Conservation (phyloP, 2,113 vertebrate genomes). For the Numenius arquata region DNA sequence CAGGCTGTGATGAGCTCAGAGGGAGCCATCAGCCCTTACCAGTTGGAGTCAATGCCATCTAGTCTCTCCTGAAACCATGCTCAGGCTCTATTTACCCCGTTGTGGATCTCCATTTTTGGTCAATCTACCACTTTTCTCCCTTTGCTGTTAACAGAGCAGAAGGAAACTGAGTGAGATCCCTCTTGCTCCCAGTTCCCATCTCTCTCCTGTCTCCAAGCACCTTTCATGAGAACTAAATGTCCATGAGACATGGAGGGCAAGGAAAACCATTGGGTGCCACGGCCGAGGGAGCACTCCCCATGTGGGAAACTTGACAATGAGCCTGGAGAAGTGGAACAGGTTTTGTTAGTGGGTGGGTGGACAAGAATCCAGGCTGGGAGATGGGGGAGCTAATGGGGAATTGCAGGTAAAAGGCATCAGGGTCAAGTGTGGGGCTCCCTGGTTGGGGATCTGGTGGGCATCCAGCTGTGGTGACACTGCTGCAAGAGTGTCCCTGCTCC, state of each 20-base stretch:
- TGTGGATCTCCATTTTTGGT: not conserved
- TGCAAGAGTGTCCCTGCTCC: not conserved
- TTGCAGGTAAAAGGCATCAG: fast-evolving
- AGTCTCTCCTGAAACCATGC: not conserved
- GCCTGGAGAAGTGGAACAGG: not conserved
- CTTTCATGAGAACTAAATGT: not conserved
- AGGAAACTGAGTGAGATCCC: not conserved
- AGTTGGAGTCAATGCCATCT: not conserved
- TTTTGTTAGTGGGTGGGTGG: not conserved
- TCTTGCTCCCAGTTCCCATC: not conserved
- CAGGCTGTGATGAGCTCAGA: not conserved
- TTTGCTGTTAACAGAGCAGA: not conserved
- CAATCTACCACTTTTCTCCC: not conserved
- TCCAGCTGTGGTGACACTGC: not conserved
- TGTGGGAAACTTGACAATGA: fast-evolving
- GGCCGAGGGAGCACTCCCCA: not conserved
- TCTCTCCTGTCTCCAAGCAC: not conserved
- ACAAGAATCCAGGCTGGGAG: not conserved
- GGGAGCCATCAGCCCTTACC: not conserved
- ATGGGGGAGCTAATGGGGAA: not conserved
- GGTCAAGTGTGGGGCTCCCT: fast-evolving
- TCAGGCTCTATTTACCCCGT: not conserved
- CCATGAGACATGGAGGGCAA: fast-evolving
- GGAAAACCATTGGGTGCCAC: not conserved
- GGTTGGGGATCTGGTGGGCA: not conserved